Evolutionary conservation across 2,113 vertebrate genomes (phyloP), one percentile per base, ranked within the genome.

Genomic region (Corapipo altera): DNA sequence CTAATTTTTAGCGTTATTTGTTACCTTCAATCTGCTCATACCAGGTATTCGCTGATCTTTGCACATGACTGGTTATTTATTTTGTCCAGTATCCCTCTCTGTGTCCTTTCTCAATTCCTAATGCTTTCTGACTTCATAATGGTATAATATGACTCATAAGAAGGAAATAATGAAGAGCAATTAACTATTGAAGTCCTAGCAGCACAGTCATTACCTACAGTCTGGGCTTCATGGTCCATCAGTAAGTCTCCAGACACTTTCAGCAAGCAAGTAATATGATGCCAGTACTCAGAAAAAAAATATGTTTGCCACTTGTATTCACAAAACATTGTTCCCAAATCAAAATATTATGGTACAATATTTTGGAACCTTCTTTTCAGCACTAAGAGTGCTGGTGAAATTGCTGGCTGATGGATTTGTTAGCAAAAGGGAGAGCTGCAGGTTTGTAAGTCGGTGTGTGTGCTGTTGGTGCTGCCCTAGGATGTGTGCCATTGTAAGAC

Each of bases 81-180:
- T 48, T 85, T 76, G 27, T 24, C 55, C 27, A 20, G 13, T 71
- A 66, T 57, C 24, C 12, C 51, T 76, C 49, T 54, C 55, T 75
- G 37, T 51, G 70, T 87, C 49, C 22, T 91, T 58, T 48, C 48
- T 86, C 7, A 76, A 59, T 66, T 89, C 62, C n/a, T 91, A 88
- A 91, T 83, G 12, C 32, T 85, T 91, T 94, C 44, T 85, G 88
- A 88, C 46, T 94, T 94, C 19, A 39, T 93, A 93, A 89, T 90
- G 57, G 43, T 15, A 73, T 85, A 93, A 70, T 41, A 58, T 80
- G 91, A 73, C 30, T 95, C 79, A 80, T 76, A 88, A 89, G 61
- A 87, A 92, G 35, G 19, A 84, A 91, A 71, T 86, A 95, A 89
- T 70, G 85, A 95, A 76, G 43, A 74, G 15, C 37, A 95, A 88